These are phyloP conservation scores for Micropoecilia bifurca DNA, from an alignment of 2,797 vertebrate genomes.

Conservation along the genomic window DNA sequence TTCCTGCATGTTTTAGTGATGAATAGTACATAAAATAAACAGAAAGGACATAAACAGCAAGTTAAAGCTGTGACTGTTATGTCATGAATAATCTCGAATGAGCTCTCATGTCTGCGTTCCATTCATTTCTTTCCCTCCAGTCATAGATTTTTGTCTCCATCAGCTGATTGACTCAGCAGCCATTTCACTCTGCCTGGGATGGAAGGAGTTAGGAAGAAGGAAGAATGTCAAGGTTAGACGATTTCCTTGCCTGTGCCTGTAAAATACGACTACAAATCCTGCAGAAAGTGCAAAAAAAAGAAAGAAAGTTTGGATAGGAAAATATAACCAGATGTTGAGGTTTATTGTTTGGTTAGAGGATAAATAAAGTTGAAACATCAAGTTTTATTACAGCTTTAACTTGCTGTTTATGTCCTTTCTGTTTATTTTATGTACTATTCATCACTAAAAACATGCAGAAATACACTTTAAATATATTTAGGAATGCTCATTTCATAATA, in stretches of 20 bases:
- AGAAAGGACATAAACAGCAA: not conserved
- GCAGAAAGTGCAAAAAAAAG: too few relatives aligned
- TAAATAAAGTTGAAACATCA: constrained; percentile 33
- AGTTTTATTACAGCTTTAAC: constrained; percentile 14
- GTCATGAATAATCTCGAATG: constrained; percentile 14
- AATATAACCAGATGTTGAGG: not conserved
- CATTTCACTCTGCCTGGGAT: constrained; percentile 14
- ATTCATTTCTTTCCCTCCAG: constrained; percentile 31
- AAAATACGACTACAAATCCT: not conserved
- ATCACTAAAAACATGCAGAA: constrained; percentile 7
- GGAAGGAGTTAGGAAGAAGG: not conserved
- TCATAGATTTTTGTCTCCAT: constrained; percentile 34
- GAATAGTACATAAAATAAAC: not conserved
- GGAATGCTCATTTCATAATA: not conserved
- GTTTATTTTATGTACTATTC: not conserved
- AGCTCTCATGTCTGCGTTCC: constrained; percentile 18
- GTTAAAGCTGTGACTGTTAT: constrained; percentile 12
- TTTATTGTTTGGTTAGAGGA: not conserved
- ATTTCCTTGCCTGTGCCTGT: constrained; percentile 23
- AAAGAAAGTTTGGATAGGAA: not conserved
- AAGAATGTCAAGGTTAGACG: not conserved
- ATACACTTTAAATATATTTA: not conserved
- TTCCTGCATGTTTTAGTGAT: constrained; percentile 6
- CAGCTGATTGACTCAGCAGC: constrained; percentile 34
- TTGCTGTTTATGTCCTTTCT: not conserved